A percentile compares a stretch with the other conserved stretches of the same genome.
These are phyloP conservation scores for Ormyrus pomaceus DNA, from an alignment of 2,888 invertebrate genomes.

Conservation along the genomic window DNA sequence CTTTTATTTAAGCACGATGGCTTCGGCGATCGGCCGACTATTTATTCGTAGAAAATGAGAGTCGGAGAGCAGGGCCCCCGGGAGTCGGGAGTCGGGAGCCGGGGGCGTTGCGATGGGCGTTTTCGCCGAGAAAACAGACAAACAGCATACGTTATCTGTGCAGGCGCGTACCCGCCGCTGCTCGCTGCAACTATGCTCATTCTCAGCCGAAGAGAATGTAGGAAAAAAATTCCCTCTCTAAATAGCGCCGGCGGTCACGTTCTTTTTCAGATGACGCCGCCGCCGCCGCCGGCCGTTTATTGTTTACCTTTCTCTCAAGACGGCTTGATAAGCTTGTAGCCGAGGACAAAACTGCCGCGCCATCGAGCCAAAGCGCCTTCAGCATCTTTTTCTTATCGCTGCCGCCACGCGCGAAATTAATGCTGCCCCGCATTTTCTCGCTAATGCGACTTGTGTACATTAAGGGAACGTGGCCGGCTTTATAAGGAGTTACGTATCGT, in stretches of 20 bases:
- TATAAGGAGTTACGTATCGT: neutral
- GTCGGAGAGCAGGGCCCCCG: too few relatives aligned
- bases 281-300: neutral
- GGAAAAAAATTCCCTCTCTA: neutral
- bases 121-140: conserved; percentile 33
- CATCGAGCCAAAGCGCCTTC: conserved; percentile 22
- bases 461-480: neutral
- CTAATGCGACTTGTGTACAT: neutral
- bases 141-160: conserved; percentile 23
- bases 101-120: conserved; percentile 56
- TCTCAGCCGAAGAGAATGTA: neutral
- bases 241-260: conserved; percentile 3
- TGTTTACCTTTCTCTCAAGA: conserved; percentile 16
- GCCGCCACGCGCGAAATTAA: conserved; percentile 14
- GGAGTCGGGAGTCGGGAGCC: neutral
- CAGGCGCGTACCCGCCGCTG: conserved; percentile 11
- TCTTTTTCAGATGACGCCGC: conserved; percentile 25
- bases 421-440: conserved; percentile 19
- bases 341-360: conserved; percentile 7
- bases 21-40: neutral
- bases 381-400: conserved; percentile 43
- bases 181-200: neutral
- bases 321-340: conserved; percentile 11
- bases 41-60: too few relatives aligned
- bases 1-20: neutral